Base-by-base conservation (phyloP, 2,113 vertebrate species). In the Mola mola region DNA sequence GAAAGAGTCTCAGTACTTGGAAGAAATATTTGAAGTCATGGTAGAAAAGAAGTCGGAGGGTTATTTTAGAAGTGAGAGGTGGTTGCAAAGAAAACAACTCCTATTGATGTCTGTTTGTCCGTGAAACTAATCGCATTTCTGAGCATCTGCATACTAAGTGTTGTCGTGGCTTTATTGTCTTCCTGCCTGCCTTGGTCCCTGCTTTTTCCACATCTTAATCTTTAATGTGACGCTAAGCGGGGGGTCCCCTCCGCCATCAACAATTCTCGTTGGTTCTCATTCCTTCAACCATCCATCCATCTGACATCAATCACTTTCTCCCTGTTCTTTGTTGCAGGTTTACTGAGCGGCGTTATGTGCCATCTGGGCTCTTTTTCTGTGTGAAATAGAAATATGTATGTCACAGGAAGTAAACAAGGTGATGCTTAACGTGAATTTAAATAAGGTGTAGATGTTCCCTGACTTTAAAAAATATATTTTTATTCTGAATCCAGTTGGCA, bases 191-290 rank as follows among this genome's bases (percentile, higher is more conserved):
- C 17, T 56, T 31, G 9, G 3, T 47, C 57, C 22, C 42, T 17
- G 26, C 50, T 76, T 67, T 75, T 47, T 81, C n/a, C 67, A 61
- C 68, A 72, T 80, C 64, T 87, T 79, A 89, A 90, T 91, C 91
- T 92, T 90, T 89, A 81, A 91, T 91, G 86, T 66, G 69, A 36
- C 21, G 42, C 72, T 62, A 68, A 79, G 83, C 56, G 78, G 70
- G 68, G 85, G 58, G 75, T 79, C 65, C 53, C 55, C 56, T 73
- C 55, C 69, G 75, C 83, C 65, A 84, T 88, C 82, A 88, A 51
- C 37, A n/a, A n/a, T n/a, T n/a, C n/a, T n/a, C n/a, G n/a, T n/a
- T n/a, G n/a, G n/a, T 76, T 62, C 66, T 49, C 66, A 44, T 65
- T 24, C 38, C 44, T 33, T 21, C 52, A 72, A 74, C 78, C 48